These are phyloP conservation scores for Trematomus bernacchii DNA, from an alignment of 2,797 vertebrate genomes.

Conservation along the genomic window DNA sequence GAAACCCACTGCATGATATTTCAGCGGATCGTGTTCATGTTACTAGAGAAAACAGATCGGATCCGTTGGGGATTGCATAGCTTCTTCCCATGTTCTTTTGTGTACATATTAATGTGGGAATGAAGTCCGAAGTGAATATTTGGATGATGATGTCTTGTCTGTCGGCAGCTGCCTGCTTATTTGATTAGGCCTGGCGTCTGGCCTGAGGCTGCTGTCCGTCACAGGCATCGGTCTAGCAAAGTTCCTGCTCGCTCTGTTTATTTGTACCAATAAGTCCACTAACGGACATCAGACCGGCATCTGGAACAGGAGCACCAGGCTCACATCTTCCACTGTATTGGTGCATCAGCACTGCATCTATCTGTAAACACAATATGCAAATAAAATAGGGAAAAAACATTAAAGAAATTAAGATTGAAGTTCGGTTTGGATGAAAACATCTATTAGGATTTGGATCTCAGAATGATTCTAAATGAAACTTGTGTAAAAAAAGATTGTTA, in stretches of 20 bases:
- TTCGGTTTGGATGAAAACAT: neutral
- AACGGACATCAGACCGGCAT: conserved; percentile 38
- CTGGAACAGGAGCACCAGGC: conserved; percentile 15
- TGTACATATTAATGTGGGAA: conserved; percentile 46
- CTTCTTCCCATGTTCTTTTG: conserved; percentile 13
- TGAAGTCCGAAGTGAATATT: conserved; percentile 60
- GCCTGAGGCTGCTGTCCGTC: conserved; percentile 42
- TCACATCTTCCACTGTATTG: neutral
- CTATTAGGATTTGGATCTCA: neutral
- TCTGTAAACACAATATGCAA: neutral
- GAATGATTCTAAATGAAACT: neutral
- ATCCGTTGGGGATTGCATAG: conserved; percentile 17
- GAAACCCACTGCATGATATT: conserved; percentile 28
- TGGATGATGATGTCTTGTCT: conserved; percentile 52
- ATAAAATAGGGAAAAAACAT: neutral
- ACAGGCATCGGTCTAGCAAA: conserved; percentile 46
- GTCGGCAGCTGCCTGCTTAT: conserved; percentile 70
- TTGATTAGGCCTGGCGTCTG: conserved; percentile 71
- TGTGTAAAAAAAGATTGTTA: no score
- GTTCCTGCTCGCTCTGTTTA: conserved; percentile 47
- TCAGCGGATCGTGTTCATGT: neutral
- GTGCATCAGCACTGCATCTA: neutral
- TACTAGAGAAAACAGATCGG: conserved; percentile 11
- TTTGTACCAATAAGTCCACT: conserved; percentile 64
- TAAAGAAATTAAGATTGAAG: neutral